A percentile compares a stretch with the other conserved stretches of the same genome.
Evolutionary conservation across 2,113 vertebrate genomes (phyloP).

Genomic region (Microcebus jonahi): DNA sequence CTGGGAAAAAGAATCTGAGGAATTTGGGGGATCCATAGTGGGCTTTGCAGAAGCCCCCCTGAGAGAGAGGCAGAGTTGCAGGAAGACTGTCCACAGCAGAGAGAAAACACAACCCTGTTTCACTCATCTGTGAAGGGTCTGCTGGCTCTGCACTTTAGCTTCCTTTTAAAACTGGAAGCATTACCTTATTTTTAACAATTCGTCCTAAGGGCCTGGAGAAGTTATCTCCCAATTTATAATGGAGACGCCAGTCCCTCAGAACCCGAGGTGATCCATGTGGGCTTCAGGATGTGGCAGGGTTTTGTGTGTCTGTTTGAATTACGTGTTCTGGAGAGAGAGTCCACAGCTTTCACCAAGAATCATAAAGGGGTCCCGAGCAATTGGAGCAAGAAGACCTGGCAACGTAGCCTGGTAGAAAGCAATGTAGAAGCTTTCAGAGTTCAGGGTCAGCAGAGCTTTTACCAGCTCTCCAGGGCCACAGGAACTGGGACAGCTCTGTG

Average conservation of each 20-base stretch:
- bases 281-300: not conserved
- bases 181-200: not conserved
- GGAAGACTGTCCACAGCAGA: not conserved
- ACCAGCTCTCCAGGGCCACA: not conserved
- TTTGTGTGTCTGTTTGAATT: not conserved
- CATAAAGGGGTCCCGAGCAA: not conserved
- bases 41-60: not conserved
- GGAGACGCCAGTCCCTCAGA: not conserved
- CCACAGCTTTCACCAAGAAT: not conserved
- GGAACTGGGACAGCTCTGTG: rapidly evolving
- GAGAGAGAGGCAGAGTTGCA: not conserved
- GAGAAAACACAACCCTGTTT: not conserved
- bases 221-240: not conserved
- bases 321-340: not conserved
- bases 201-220: conserved; percentile 20
- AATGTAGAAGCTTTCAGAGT: not conserved
- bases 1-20: not conserved
- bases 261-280: not conserved
- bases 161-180: conserved; percentile 50
- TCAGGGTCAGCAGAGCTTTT: not conserved
- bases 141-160: conserved; percentile 55
- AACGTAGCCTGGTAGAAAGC: not conserved
- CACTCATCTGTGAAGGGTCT: not conserved
- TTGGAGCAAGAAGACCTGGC: not conserved
- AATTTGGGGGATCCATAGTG: not conserved